A percentile compares a stretch with the other conserved stretches of the same genome.
Conservation (phyloP, 92 coral and sea anemone genomes). For the Paragorgia papillata region DNA sequence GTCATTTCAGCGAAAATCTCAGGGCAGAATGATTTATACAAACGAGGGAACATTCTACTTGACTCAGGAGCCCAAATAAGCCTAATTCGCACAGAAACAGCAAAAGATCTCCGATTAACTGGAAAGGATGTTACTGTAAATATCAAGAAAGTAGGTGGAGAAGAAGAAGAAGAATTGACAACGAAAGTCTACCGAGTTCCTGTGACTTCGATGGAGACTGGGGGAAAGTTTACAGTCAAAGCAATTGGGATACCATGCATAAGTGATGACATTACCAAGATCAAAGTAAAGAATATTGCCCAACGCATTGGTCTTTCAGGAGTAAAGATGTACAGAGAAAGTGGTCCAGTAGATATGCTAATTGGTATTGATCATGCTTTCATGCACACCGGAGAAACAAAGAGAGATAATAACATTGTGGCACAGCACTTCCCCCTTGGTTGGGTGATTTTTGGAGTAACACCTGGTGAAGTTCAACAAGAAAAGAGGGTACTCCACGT, state of each 20-base stretch:
- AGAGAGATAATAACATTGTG: slow-evolving; percentile 43
- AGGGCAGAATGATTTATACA: slow-evolving; percentile 17
- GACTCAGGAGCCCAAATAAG: slow-evolving; percentile 70
- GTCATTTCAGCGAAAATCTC: slow-evolving; percentile 50
- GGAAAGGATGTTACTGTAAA: slow-evolving; percentile 52
- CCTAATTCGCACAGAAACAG: slow-evolving; percentile 47
- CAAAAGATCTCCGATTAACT: slow-evolving; percentile 36
- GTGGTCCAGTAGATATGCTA: slow-evolving; percentile 5
- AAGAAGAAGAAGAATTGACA: slow-evolving; percentile 57
- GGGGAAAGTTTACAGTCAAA: slow-evolving; percentile 43
- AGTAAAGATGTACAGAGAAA: neutral
- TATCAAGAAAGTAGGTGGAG: slow-evolving; percentile 58
- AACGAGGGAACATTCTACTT: slow-evolving; percentile 54
- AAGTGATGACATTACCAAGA: slow-evolving; percentile 51
- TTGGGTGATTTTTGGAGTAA: slow-evolving; percentile 65
- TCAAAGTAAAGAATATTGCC: slow-evolving; percentile 10
- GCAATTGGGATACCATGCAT: slow-evolving; percentile 67
- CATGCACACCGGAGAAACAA: slow-evolving; percentile 22
- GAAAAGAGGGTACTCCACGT: slow-evolving; percentile 36
- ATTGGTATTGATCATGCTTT: slow-evolving; percentile 19
- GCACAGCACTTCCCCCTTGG: slow-evolving; percentile 55
- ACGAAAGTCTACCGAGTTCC: slow-evolving; percentile 52
- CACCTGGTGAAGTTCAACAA: slow-evolving; percentile 33
- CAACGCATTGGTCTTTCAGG: slow-evolving; percentile 11
- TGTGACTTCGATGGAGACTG: slow-evolving; percentile 47